These are phyloP conservation scores for Hydractinia echinata DNA, from an alignment of 30 jellyfish, hydroid and myxozoan genomes.

Conservation along the genomic window DNA sequence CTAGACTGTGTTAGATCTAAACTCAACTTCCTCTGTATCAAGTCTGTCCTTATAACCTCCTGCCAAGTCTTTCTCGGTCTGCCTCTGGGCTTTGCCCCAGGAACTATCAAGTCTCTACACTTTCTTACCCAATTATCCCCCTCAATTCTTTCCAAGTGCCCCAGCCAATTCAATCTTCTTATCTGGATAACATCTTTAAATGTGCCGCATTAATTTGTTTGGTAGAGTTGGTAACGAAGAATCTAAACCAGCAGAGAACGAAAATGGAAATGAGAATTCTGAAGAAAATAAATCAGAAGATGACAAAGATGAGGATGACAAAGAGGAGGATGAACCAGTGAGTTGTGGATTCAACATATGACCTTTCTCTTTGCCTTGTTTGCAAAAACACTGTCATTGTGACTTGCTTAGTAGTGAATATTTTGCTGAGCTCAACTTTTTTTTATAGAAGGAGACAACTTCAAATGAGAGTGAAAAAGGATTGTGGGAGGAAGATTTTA, in stretches of 20 bases:
- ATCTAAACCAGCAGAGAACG: slow-evolving; percentile 29
- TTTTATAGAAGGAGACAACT: neutral
- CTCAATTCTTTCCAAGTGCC: no score
- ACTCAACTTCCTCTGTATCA: no score
- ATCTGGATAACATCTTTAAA: no score
- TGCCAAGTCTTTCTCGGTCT: no score
- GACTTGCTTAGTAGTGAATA: neutral
- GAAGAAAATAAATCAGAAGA: slow-evolving; percentile 1
- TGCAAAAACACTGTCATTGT: neutral
- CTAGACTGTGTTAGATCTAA: no score
- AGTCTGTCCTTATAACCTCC: no score
- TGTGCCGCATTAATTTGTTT: no score
- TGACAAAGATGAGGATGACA: neutral
- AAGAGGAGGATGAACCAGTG: slow-evolving; percentile 41
- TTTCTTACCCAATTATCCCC: no score
- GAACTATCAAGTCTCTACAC: no score
- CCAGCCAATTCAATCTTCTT: no score
- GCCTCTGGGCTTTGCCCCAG: no score
- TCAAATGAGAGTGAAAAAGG: slow-evolving; percentile 54
- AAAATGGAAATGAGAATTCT: slow-evolving; percentile 25
- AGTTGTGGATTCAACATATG: neutral
- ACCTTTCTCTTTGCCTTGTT: neutral
- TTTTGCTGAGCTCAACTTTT: neutral
- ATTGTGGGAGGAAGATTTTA: slow-evolving; percentile 82
- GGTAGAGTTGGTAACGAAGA: neutral